Evolutionary conservation across 2,888 invertebrate genomes (phyloP), one percentile per base, ranked within the genome.

Genomic region (Leptothorax acervorum): DNA sequence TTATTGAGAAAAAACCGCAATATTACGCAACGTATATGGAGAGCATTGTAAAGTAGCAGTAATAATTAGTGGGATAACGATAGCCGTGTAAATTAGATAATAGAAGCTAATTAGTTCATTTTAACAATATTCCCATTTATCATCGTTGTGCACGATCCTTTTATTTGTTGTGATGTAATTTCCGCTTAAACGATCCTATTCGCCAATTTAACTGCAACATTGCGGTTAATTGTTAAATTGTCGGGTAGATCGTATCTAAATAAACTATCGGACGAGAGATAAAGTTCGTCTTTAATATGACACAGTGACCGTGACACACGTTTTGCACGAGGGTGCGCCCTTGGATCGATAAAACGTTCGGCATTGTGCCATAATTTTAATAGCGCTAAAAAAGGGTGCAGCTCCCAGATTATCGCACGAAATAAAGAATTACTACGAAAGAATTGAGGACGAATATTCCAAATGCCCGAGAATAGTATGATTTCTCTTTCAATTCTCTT

Each of bases 261-360:
- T 3, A 11, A 31, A 12, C 8, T 1, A 55, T 53, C 2, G 2
- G 39, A 28, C 23, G n/a, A 53, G 45, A 51, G 28, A 42, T n/a
- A 1, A 81, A 18, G 48, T 12, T 53, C 18, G 35, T 51, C 57
- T 18, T 39, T 73, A 39, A 65, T 15, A 15, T 68, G 60, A 39
- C n/a, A 23, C 12, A 51, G 48, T 78, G 42, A 82, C 85, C 73
- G 28, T 88, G 85, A 81, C 81, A 39, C 45, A 15, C 78, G 55
- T 76, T 68, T 23, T 23, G 5, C n/a, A 62, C 15, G 8, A 79
- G 51, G 85, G 81, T 74, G 76, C n/a, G 62, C 55, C 74, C 45
- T 9, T 9, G 45, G 45, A 88, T 88, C 85, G 62, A 88, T 88
- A 65, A 75, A 39, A 28, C 23, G 9, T 55, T 45, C 51, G 28